Evolutionary conservation across 1,140 invertebrate genomes (phyloP).

Genomic region (Calycopis cecrops): DNA sequence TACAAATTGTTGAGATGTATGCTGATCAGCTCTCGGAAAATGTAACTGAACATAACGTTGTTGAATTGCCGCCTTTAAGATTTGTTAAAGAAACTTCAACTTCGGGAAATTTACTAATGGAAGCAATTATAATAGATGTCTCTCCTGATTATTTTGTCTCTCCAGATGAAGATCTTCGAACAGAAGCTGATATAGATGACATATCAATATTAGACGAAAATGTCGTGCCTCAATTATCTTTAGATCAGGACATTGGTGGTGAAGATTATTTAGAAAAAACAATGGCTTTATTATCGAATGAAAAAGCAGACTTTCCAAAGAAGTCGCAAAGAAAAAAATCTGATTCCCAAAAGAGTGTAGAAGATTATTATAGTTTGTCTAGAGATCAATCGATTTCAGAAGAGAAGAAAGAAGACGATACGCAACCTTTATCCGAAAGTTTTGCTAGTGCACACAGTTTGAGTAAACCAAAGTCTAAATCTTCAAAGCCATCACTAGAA

Average conservation of each 20-base stretch:
- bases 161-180: conserved; percentile 86
- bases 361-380: conserved; percentile 77
- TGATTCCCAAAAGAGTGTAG: conserved; percentile 74
- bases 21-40: conserved; percentile 93
- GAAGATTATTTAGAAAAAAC: conserved; percentile 65
- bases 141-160: conserved; percentile 86
- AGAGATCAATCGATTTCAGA: conserved; percentile 61
- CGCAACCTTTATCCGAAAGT: conserved; percentile 68
- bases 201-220: conserved; percentile 85
- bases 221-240: conserved; percentile 56
- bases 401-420: conserved; percentile 67
- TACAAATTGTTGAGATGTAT: conserved; percentile 95
- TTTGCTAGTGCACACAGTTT: conserved; percentile 79
- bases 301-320: conserved; percentile 53
- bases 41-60: conserved; percentile 89
- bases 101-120: conserved; percentile 90
- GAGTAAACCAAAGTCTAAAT: conserved; percentile 58
- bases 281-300: conserved; percentile 52
- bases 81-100: conserved; percentile 92
- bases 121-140: conserved; percentile 94
- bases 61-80: conserved; percentile 90
- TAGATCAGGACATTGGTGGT: conserved; percentile 49
- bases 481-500: conserved; percentile 43
- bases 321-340: conserved; percentile 71
- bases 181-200: conserved; percentile 90